These are phyloP conservation scores for Chloroceryle inda DNA, from an alignment of 2,797 vertebrate species.

Conservation along the genomic window DNA sequence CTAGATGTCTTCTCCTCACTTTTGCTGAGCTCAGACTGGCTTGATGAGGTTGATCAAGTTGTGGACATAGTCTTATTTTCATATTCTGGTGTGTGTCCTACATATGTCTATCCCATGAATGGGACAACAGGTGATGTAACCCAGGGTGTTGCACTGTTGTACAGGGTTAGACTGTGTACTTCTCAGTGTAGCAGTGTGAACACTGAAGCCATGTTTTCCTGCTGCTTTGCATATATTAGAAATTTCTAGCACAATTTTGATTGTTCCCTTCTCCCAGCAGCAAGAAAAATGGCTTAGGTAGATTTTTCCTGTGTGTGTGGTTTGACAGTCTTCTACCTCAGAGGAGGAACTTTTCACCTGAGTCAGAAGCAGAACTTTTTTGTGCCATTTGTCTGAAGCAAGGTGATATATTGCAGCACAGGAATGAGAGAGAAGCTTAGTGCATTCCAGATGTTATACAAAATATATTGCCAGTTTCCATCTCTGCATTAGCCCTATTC, in stretches of 20 bases:
- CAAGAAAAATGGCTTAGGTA: background rate
- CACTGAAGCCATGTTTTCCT: background rate
- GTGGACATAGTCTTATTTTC: background rate
- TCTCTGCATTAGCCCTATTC: background rate
- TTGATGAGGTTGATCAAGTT: background rate
- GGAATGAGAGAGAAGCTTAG: background rate
- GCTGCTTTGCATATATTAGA: background rate
- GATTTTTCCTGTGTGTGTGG: background rate
- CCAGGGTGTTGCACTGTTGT: background rate
- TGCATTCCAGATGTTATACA: background rate
- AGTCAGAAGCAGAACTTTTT: background rate
- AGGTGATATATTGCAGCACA: background rate
- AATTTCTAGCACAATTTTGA: background rate
- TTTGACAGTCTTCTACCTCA: background rate
- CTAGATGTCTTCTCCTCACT: background rate
- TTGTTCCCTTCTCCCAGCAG: background rate
- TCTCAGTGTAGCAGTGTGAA: background rate
- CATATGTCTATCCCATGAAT: background rate
- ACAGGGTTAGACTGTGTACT: background rate
- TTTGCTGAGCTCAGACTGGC: background rate
- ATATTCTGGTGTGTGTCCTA: background rate
- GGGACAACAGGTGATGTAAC: background rate
- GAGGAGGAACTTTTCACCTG: background rate
- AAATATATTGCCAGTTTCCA: background rate
- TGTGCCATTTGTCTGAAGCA: background rate